Percentiles rank a stretch among this genome's conserved stretches.
Evolutionary conservation across 2,888 invertebrate species (phyloP).

Genomic region (Pseudolycoriella hygida): DNA sequence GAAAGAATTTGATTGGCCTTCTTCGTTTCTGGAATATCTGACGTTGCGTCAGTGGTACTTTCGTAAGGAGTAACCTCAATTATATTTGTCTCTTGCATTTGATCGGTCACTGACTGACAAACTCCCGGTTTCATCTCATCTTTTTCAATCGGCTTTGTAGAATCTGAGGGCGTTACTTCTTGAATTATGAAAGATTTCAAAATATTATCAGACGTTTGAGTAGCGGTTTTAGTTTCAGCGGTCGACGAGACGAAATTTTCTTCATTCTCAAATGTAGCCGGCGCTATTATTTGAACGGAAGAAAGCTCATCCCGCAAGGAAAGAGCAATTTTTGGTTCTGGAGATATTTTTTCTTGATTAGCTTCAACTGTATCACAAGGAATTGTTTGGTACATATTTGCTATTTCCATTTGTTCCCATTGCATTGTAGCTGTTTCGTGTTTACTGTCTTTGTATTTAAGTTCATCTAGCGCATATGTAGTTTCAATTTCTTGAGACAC

Average conservation of each 20-base stretch:
- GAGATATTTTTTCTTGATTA: no score
- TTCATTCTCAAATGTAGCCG: neutral
- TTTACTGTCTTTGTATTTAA: constrained; percentile 27
- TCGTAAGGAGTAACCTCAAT: neutral
- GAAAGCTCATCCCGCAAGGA: neutral
- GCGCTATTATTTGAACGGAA: neutral
- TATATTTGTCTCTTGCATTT: neutral
- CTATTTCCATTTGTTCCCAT: constrained; percentile 29
- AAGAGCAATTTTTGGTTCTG: neutral
- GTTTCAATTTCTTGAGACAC: constrained; percentile 8
- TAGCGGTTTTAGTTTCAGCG: neutral
- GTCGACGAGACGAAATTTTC: neutral
- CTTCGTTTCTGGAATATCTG: neutral
- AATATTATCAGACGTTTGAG: constrained; percentile 21
- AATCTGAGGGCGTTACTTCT: constrained; percentile 31
- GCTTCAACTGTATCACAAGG: constrained; percentile 33
- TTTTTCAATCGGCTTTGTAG: constrained; percentile 20
- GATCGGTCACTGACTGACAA: neutral
- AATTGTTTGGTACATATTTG: constrained; percentile 34
- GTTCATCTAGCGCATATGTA: constrained; percentile 29
- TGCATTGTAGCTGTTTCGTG: constrained; percentile 29
- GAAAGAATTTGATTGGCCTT: neutral
- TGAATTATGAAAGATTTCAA: constrained; percentile 30
- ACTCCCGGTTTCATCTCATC: neutral
- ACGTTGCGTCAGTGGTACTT: neutral